Percentiles rank a stretch among this genome's conserved stretches.
phyloP scores from a whole-genome alignment of 1,140 invertebrate species.

The Wasmannia auropunctata region DNA sequence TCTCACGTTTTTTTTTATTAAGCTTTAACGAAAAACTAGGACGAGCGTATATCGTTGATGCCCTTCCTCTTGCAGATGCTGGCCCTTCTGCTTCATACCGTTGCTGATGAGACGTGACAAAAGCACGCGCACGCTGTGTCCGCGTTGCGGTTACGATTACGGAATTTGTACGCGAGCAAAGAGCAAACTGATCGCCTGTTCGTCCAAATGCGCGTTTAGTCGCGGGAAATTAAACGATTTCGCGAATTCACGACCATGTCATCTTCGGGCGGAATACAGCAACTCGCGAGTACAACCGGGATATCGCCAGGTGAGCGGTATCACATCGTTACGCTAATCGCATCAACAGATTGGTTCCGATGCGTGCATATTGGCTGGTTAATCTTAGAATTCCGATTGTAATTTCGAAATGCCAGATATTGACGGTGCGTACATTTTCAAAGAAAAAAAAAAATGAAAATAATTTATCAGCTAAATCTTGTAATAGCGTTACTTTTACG shows the following conservation, averaged over 20 bases:
- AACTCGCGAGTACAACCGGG: not conserved
- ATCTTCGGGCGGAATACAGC: not conserved
- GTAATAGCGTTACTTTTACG: not conserved
- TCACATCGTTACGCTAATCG: not conserved
- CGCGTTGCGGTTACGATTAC: slow-evolving; percentile 61
- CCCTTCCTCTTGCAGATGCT: slow-evolving; percentile 51
- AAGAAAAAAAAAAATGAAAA: not conserved
- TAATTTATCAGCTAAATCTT: not conserved
- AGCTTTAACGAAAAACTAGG: not conserved
- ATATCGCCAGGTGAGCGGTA: slow-evolving; percentile 14
- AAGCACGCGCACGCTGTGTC: slow-evolving; percentile 50
- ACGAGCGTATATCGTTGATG: not conserved
- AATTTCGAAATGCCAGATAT: not conserved
- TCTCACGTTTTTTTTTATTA: not conserved
- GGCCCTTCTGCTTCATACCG: slow-evolving; percentile 64
- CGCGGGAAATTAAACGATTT: not conserved
- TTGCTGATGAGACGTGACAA: slow-evolving; percentile 65
- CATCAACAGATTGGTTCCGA: not conserved
- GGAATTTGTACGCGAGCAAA: not conserved
- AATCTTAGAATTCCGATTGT: not conserved
- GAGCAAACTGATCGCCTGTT: not conserved
- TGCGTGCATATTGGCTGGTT: not conserved
- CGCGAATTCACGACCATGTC: not conserved
- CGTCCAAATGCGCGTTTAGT: not conserved
- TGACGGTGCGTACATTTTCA: not conserved